Percentiles rank a stretch among this genome's conserved stretches.
Evolutionary conservation across 2,113 vertebrate genomes (phyloP).

Genomic region (Campylomormyrus numenius): DNA sequence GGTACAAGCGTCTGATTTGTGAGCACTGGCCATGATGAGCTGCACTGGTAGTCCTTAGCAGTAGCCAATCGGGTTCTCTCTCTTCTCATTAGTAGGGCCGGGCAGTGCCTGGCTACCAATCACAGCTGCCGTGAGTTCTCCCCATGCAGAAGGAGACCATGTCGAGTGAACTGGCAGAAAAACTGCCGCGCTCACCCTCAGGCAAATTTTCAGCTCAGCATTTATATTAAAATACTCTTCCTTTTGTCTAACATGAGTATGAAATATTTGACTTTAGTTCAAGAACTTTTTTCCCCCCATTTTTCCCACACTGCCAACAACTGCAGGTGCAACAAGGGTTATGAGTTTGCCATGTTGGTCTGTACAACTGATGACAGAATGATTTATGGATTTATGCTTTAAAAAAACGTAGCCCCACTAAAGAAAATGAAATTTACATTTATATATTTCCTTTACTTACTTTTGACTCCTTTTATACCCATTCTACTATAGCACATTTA

Average conservation of each 20-base stretch:
- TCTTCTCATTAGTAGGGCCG: background rate
- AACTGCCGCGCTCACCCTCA: background rate
- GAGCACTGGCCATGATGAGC: background rate
- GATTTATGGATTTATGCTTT: background rate
- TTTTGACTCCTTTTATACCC: background rate
- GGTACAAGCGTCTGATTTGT: background rate
- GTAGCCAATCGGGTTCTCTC: background rate
- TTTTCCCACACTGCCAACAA: background rate
- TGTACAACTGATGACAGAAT: background rate
- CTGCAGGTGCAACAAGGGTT: background rate
- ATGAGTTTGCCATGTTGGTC: background rate
- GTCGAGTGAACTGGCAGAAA: background rate
- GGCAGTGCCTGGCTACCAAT: background rate
- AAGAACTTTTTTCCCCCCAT: background rate
- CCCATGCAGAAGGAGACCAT: background rate
- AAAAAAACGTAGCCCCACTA: background rate
- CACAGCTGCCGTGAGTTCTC: background rate
- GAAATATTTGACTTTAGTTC: background rate
- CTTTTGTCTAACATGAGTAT: background rate
- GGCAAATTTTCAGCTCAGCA: background rate
- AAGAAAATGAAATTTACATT: background rate
- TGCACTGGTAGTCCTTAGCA: background rate
- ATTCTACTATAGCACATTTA: background rate
- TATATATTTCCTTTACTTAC: background rate
- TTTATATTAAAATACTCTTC: background rate